Percentiles rank a stretch among this genome's conserved stretches.
Conservation (phyloP, 2,888 invertebrate species). For the Micoletzkya japonica region DNA sequence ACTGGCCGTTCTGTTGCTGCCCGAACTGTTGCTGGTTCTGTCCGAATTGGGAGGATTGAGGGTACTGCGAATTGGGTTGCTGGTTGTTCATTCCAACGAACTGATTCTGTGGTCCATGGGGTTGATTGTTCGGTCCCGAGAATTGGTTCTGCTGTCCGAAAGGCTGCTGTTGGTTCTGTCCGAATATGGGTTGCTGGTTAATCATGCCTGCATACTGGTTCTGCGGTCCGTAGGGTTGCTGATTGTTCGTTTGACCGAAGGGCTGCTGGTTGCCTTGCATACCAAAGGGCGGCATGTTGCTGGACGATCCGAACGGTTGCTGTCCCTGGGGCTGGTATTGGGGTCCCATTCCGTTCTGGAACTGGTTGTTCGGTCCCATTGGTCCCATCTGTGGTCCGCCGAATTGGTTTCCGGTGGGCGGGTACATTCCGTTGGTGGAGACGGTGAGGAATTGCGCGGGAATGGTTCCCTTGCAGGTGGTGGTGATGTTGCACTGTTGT, state of each 20-base stretch:
- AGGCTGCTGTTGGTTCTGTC: background rate
- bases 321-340: background rate
- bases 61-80: background rate
- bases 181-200: constrained; percentile 1
- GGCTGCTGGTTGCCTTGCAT: background rate
- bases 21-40: background rate
- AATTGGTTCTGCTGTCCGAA: background rate
- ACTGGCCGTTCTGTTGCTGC: background rate
- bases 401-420: background rate
- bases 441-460: constrained; percentile 10
- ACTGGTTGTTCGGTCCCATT: background rate
- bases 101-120: too few relatives aligned
- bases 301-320: background rate
- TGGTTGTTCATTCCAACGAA: too few relatives aligned
- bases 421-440: constrained; percentile 9
- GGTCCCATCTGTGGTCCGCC: background rate
- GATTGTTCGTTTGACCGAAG: background rate
- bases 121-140: too few relatives aligned
- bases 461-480: constrained; percentile 14
- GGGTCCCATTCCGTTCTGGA: background rate
- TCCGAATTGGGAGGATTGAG: background rate
- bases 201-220: background rate
- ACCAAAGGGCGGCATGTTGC: too few relatives aligned
- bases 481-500: constrained; percentile 17
- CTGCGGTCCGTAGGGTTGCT: background rate